A percentile compares a stretch with the other conserved stretches of the same genome.
Conservation (phyloP, 53 echinoderm and acorn worm species). For the Holothuria leucospilota region DNA sequence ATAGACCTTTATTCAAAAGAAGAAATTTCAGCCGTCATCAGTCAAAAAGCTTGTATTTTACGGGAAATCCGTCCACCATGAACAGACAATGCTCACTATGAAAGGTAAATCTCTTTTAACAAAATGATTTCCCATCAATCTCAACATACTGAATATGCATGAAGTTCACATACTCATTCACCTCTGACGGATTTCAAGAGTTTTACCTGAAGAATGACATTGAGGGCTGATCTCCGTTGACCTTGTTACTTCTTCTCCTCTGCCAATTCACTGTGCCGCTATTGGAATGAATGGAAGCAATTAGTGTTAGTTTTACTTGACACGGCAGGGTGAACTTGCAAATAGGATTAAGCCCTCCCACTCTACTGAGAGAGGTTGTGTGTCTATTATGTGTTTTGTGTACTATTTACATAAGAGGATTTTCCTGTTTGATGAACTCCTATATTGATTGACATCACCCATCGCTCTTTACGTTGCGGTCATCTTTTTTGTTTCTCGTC, state of each 20-base stretch:
- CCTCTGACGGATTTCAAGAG: no score
- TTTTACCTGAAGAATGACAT: background rate
- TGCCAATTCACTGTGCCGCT: background rate
- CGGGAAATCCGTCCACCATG: no score
- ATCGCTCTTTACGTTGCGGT: background rate
- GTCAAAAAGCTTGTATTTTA: no score
- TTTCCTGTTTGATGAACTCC: no score
- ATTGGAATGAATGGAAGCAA: slow-evolving; percentile 22
- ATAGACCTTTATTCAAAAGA: background rate
- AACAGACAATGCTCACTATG: no score
- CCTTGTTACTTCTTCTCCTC: slow-evolving; percentile 6
- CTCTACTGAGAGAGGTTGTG: background rate
- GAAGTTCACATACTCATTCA: background rate
- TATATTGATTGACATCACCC: background rate
- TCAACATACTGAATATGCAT: background rate
- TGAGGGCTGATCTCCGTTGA: slow-evolving; percentile 2
- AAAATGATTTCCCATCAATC: background rate
- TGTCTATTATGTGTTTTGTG: background rate
- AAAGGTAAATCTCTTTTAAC: no score
- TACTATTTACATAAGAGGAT: background rate
- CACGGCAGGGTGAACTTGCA: background rate
- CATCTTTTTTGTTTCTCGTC: background rate
- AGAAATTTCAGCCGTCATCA: background rate
- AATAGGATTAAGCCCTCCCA: slow-evolving; percentile 29
- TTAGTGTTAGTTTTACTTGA: slow-evolving; percentile 16